Percentiles rank a stretch among this genome's conserved stretches.
Conservation (phyloP, 2,113 vertebrate species). For the Erythrocercus mccallii region DNA sequence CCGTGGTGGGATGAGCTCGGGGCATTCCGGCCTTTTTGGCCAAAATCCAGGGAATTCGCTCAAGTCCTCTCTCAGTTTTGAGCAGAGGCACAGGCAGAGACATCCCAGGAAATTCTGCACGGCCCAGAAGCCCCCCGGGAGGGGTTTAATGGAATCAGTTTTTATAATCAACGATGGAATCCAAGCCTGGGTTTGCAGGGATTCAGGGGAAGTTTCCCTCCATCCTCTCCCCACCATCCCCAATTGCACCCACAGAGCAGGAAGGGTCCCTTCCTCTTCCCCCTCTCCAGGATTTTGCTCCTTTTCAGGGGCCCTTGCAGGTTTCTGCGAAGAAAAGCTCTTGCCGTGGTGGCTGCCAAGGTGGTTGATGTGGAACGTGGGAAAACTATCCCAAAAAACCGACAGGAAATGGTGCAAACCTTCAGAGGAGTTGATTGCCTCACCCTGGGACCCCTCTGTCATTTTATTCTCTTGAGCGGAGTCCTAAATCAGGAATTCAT, state of each 20-base stretch:
- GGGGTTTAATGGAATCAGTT: neutral
- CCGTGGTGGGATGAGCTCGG: neutral
- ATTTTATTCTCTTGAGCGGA: neutral
- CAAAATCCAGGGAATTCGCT: conserved; percentile 17
- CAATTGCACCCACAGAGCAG: neutral
- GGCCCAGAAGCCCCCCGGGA: fast-evolving
- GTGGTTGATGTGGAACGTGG: neutral
- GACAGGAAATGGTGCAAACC: neutral
- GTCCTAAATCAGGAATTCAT: neutral
- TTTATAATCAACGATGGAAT: neutral
- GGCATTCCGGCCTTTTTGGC: neutral
- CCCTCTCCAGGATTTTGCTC: neutral
- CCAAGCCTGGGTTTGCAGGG: neutral
- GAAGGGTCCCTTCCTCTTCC: neutral
- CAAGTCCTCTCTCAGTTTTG: neutral
- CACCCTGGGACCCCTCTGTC: neutral
- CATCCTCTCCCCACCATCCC: neutral
- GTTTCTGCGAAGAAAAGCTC: neutral
- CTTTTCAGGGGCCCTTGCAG: neutral
- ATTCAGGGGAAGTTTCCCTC: neutral
- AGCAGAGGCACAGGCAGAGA: neutral
- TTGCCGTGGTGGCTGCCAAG: neutral
- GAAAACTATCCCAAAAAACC: neutral
- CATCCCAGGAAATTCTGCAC: neutral
- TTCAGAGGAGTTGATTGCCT: neutral